Percentiles rank a stretch among this genome's conserved stretches.
Evolutionary conservation across 2,888 invertebrate species (phyloP).

Genomic region (Petrolisthes cinctipes): DNA sequence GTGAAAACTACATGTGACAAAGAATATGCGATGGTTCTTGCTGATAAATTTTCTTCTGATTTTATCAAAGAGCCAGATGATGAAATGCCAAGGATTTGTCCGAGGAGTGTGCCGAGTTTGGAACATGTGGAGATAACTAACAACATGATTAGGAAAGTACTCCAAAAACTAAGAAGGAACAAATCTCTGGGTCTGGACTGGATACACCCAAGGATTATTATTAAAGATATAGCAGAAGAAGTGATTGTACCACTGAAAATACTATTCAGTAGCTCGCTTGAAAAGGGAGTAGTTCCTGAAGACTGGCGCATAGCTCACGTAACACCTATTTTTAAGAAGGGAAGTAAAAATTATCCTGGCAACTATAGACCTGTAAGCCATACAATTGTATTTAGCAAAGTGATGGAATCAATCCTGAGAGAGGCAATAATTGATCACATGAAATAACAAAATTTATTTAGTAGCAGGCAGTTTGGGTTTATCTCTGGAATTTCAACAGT

Average conservation of each 20-base stretch:
- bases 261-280: slow-evolving; percentile 25
- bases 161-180: slow-evolving; percentile 25
- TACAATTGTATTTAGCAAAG: slow-evolving; percentile 11
- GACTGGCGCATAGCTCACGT: slow-evolving; percentile 26
- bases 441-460: slow-evolving; percentile 27
- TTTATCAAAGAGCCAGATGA: slow-evolving; percentile 2
- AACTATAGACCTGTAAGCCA: slow-evolving; percentile 37
- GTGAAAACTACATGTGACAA: slow-evolving; percentile 14
- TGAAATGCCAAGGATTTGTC: background rate
- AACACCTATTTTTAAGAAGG: slow-evolving; percentile 28
- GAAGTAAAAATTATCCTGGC: slow-evolving; percentile 21
- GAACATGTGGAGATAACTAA: slow-evolving; percentile 14
- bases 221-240: slow-evolving; percentile 27
- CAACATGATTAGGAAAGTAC: slow-evolving; percentile 12
- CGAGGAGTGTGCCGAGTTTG: background rate
- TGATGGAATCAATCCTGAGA: slow-evolving; percentile 26
- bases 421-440: slow-evolving; percentile 21
- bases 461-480: slow-evolving; percentile 27
- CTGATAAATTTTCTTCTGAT: slow-evolving; percentile 1
- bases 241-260: slow-evolving; percentile 28
- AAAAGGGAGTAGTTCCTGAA: slow-evolving; percentile 26
- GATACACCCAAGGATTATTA: slow-evolving; percentile 32
- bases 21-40: background rate
- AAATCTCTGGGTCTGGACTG: slow-evolving; percentile 19
- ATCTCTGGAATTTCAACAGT: slow-evolving; percentile 21